Evolutionary conservation across 2,113 vertebrate genomes (phyloP).

Genomic region (Fulica atra): DNA sequence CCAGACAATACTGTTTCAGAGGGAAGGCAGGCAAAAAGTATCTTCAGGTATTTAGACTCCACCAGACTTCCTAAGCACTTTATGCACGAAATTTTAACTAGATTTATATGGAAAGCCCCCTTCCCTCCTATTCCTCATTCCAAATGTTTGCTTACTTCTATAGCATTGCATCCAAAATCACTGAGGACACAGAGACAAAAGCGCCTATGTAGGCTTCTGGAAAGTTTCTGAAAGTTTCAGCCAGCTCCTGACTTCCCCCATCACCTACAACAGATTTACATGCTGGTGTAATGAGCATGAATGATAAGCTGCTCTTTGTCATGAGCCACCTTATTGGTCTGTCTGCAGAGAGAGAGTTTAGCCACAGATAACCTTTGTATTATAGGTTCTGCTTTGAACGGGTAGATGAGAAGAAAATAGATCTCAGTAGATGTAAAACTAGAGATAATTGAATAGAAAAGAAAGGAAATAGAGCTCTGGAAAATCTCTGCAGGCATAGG

Average conservation of each 20-base stretch:
- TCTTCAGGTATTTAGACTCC: background rate
- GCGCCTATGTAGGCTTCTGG: background rate
- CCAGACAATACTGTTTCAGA: background rate
- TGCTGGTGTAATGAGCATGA: background rate
- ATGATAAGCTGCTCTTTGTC: conserved; percentile 37
- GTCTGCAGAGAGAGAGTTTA: background rate
- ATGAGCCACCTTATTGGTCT: background rate
- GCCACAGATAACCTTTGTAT: conserved; percentile 35
- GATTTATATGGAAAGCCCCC: background rate
- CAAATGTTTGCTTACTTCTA: background rate
- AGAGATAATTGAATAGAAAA: background rate
- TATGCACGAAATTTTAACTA: background rate
- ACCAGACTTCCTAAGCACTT: background rate
- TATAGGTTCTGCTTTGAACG: background rate
- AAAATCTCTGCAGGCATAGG: background rate
- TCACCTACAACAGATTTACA: background rate
- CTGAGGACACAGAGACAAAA: background rate
- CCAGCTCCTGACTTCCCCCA: background rate
- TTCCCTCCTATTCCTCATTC: background rate
- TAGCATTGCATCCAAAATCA: background rate
- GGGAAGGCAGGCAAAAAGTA: background rate
- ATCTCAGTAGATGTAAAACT: background rate
- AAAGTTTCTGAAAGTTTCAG: conserved; percentile 14
- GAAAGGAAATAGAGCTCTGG: background rate
- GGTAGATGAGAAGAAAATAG: conserved; percentile 22